Percentiles rank a stretch among this genome's conserved stretches.
Evolutionary conservation across 2,797 vertebrate genomes (phyloP).

Genomic region (Amazona ochrocephala): DNA sequence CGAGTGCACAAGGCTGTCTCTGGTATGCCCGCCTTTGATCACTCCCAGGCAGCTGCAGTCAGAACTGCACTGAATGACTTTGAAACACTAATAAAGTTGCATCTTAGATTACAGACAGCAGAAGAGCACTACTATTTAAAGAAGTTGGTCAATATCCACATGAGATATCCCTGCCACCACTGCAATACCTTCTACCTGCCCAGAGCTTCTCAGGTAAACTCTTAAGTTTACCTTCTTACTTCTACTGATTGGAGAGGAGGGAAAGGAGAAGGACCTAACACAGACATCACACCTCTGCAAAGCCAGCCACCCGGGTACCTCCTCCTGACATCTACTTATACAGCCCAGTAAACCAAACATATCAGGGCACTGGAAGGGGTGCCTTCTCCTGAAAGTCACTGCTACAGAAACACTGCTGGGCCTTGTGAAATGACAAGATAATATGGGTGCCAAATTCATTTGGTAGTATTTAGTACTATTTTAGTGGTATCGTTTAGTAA

Average conservation of each 20-base stretch:
- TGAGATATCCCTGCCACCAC: neutral
- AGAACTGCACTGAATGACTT: neutral
- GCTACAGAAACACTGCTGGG: neutral
- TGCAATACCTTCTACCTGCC: neutral
- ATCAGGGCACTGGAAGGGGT: neutral
- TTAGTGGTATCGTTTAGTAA: neutral
- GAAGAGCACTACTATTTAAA: neutral
- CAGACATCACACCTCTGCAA: fast-evolving
- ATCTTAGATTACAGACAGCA: neutral
- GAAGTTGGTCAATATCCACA: neutral
- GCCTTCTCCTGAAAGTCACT: fast-evolving
- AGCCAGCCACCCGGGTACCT: neutral
- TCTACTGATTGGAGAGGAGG: neutral
- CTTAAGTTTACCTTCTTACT: neutral
- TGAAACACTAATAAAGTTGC: neutral
- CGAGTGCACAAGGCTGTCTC: neutral
- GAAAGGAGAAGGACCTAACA: neutral
- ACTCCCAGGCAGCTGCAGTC: constrained; percentile 1
- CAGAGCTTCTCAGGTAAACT: neutral
- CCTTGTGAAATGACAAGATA: neutral
- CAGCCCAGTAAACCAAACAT: fast-evolving
- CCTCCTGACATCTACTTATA: neutral
- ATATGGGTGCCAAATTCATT: neutral
- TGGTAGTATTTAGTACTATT: too few species aligned
- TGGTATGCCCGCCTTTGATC: constrained; percentile 32